A percentile compares a stretch with the other conserved stretches of the same genome.
Evolutionary conservation across 2,113 vertebrate species (phyloP).

Genomic region (Lepus europaeus): DNA sequence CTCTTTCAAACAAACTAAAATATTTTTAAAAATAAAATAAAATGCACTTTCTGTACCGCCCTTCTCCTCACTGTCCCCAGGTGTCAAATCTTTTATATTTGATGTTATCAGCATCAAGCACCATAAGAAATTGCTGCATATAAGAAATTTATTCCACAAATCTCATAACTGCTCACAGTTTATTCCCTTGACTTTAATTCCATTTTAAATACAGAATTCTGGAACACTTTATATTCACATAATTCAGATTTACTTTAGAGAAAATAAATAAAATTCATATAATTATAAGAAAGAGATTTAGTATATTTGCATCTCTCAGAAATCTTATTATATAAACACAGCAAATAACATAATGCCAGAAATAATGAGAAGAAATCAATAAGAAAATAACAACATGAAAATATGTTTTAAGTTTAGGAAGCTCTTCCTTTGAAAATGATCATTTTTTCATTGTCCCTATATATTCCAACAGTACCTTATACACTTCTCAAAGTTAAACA

Average conservation of each 20-base stretch:
- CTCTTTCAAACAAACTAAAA: no score
- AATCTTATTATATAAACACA: neutral
- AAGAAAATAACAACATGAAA: neutral
- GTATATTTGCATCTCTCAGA: neutral
- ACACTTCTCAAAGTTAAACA: neutral
- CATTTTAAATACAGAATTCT: neutral
- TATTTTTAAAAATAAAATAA: no score
- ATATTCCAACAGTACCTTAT: neutral
- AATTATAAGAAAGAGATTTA: neutral
- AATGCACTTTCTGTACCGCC: no score
- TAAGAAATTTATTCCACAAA: neutral
- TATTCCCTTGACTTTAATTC: neutral
- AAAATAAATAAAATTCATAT: neutral
- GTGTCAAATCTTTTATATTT: neutral
- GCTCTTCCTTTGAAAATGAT: neutral
- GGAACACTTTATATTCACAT: neutral
- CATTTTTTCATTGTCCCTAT: neutral
- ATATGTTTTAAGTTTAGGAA: neutral
- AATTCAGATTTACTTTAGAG: neutral
- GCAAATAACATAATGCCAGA: neutral
- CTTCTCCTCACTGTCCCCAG: no score
- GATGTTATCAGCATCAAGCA: neutral
- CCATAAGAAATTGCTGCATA: neutral
- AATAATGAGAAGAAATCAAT: neutral
- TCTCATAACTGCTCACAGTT: neutral